Percentiles rank a stretch among this genome's conserved stretches.
Evolutionary conservation across 1,140 invertebrate genomes (phyloP).

Genomic region (Caenorhabditis remanei): DNA sequence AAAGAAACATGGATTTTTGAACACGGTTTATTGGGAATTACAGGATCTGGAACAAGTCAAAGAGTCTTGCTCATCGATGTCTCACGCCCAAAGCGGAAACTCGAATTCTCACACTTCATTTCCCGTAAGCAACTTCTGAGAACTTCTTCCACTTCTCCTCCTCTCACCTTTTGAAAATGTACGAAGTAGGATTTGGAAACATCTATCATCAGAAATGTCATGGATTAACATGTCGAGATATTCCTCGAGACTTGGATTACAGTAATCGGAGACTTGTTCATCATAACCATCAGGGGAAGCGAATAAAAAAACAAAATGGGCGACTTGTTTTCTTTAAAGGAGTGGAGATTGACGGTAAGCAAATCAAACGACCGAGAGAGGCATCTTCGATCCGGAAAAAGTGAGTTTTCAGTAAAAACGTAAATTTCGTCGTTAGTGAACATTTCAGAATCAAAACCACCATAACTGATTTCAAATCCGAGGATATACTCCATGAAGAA

Average conservation of each 20-base stretch:
- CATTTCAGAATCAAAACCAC: neutral
- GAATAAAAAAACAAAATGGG: slow-evolving; percentile 4
- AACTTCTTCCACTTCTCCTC: neutral
- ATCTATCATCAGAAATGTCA: slow-evolving; percentile 26
- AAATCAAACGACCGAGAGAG: slow-evolving; percentile 4
- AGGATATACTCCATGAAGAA: slow-evolving; percentile 23
- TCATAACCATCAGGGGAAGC: slow-evolving; percentile 50
- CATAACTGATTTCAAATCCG: neutral
- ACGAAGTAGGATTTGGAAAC: slow-evolving; percentile 49
- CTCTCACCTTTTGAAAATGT: neutral
- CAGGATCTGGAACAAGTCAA: no score
- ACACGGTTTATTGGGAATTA: neutral
- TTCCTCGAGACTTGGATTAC: slow-evolving; percentile 33
- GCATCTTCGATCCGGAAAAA: neutral
- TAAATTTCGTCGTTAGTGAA: neutral
- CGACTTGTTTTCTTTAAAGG: neutral
- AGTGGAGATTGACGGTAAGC: slow-evolving; percentile 27
- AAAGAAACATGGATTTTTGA: slow-evolving; percentile 1
- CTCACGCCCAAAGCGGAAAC: neutral
- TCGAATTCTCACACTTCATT: neutral
- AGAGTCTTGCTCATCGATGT: no score
- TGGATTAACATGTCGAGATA: slow-evolving; percentile 37
- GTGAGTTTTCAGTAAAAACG: neutral
- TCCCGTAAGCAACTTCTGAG: neutral
- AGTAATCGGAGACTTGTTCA: slow-evolving; percentile 14